These are phyloP conservation scores for Stratiolaelaps scimitus DNA, from an alignment of 1,140 invertebrate genomes.

Conservation along the genomic window DNA sequence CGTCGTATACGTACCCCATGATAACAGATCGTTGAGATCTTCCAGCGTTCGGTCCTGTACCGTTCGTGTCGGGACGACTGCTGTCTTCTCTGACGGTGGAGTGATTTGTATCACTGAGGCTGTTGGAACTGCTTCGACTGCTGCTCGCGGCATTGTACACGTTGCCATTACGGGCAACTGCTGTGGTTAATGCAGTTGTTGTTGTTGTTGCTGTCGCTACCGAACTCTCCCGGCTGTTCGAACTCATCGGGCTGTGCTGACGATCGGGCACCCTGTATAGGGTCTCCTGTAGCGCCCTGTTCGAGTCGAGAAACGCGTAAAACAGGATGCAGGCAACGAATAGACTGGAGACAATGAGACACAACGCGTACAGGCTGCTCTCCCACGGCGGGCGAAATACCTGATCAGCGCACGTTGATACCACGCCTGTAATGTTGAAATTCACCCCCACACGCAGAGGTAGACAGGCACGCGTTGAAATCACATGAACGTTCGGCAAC, in stretches of 20 bases:
- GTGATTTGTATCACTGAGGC: too few species aligned
- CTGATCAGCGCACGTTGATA: slow-evolving; percentile 9
- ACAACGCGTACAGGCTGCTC: neutral
- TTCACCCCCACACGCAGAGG: too few species aligned
- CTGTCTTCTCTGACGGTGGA: too few species aligned
- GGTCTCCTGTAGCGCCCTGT: slow-evolving; percentile 3
- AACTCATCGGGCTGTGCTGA: neutral
- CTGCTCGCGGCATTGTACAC: neutral
- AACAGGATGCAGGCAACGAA: neutral
- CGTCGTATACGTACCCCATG: too few species aligned
- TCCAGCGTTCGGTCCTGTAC: too few species aligned
- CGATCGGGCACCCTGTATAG: neutral
- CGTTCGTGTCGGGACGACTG: too few species aligned
- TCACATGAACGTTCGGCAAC: too few species aligned
- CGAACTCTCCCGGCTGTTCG: neutral
- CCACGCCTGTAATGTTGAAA: neutral
- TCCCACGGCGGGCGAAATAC: neutral
- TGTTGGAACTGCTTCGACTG: neutral
- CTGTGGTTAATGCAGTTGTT: neutral
- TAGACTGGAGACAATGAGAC: neutral
- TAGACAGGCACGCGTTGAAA: too few species aligned
- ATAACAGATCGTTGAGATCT: too few species aligned
- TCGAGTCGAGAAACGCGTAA: slow-evolving; percentile 26
- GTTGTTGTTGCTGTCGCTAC: neutral
- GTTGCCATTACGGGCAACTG: neutral